Evolutionary conservation across 2,888 invertebrate species (phyloP).

Genomic region (Deroplatys truncata): DNA sequence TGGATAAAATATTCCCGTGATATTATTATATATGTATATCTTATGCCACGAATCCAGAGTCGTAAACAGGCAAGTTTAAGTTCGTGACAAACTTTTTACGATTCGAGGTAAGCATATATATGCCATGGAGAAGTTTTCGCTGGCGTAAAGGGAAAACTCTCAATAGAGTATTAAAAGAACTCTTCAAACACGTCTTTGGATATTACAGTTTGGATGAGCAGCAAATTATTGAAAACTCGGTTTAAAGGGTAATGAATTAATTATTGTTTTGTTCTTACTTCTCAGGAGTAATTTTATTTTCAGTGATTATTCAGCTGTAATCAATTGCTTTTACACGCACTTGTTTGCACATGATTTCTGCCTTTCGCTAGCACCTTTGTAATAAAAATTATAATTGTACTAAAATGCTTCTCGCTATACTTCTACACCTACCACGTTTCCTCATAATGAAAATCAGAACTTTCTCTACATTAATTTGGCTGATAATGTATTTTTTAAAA

Average conservation of each 20-base stretch:
- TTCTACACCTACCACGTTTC: too few relatives aligned
- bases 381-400: too few relatives aligned
- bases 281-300: too few relatives aligned
- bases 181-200: neutral
- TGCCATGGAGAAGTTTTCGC: neutral
- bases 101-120: neutral
- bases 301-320: too few relatives aligned
- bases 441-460: too few relatives aligned
- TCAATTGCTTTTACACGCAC: too few relatives aligned
- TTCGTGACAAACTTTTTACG: conserved; percentile 12
- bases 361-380: too few relatives aligned
- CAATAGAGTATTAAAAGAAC: neutral
- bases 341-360: too few relatives aligned
- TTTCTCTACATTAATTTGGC: too few relatives aligned
- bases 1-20: neutral
- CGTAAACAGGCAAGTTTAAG: conserved; percentile 5
- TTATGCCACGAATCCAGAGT: neutral
- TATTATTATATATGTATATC: neutral
- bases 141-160: neutral
- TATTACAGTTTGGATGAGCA: neutral
- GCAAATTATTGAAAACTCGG: neutral
- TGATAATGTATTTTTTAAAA: too few relatives aligned
- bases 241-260: neutral
- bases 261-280: too few relatives aligned
- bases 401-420: too few relatives aligned